phyloP scores from a whole-genome alignment of 2,797 vertebrate genomes.

The Hylomyscus alleni region DNA sequence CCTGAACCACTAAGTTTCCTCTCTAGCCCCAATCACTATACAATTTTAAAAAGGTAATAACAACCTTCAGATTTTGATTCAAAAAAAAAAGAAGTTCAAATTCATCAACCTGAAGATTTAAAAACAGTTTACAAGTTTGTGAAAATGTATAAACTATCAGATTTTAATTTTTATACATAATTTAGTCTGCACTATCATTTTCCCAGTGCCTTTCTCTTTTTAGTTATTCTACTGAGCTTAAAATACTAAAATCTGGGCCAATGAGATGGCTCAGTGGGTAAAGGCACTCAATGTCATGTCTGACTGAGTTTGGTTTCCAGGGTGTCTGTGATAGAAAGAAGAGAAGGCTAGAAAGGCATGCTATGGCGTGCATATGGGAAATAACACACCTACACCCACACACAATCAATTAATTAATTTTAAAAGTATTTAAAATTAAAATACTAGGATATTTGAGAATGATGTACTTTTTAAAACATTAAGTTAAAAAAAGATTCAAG shows the following conservation, averaged over 20 bases:
- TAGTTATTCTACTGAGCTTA: constrained; percentile 23
- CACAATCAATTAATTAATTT: neutral
- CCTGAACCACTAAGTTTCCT: neutral
- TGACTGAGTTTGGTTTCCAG: neutral
- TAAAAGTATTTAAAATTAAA: neutral
- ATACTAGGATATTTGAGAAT: neutral
- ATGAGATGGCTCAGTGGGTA: neutral
- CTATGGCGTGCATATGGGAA: neutral
- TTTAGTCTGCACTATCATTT: constrained; percentile 33
- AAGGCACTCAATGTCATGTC: neutral
- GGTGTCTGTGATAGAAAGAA: neutral
- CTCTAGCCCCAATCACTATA: neutral
- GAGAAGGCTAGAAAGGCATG: no score
- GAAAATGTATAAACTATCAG: constrained; percentile 41
- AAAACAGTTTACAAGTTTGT: neutral
- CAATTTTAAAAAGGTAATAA: neutral
- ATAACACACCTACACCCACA: neutral
- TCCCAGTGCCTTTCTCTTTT: constrained; percentile 20
- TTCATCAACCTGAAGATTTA: constrained; percentile 44
- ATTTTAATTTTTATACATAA: constrained; percentile 10
- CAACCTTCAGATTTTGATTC: constrained; percentile 30
- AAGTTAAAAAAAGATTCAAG: neutral
- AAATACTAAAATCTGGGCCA: neutral
- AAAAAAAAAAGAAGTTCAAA: constrained; percentile 57
- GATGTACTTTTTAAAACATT: constrained; percentile 23